Evolutionary conservation across 2,888 invertebrate genomes (phyloP), one percentile per base, ranked within the genome.

Genomic region (Apamea epomidion): DNA sequence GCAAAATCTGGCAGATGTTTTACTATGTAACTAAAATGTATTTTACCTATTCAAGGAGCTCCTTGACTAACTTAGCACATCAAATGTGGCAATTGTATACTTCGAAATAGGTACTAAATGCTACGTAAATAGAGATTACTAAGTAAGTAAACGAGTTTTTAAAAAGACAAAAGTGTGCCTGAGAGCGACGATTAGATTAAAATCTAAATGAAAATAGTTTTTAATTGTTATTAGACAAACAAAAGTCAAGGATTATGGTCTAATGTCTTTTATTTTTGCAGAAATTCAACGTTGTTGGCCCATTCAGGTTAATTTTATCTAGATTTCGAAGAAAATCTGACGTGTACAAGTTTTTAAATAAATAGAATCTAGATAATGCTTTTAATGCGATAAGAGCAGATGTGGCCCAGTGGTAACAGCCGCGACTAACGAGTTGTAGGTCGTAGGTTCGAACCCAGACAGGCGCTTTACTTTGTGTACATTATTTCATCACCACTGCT

Each of bases 181-280:
- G 73, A 60, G 82, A 79, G 74, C 51, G 42, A 18, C 14, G 74
- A 67, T 74, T 29, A 84, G 74, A 84, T 83, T 37, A 62, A 29
- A 58, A 84, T 82, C 84, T 73, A 74, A 58, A 70, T 70, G n/a
- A 65, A 79, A 84, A 82, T 70, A 70, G 73, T 74, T 70, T 76
- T 79, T 45, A 74, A 82, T 82, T 79, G 84, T 82, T 78, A 51
- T 51, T 48, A 10, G 42, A 60, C 45, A 8, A 25, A 62, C 58
- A 60, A 71, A 70, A 84, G 32, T 84, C 72, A 82, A 84, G 79
- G 64, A 82, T 65, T 73, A 58, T 71, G 51, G 42, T 80, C 42
- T 68, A 48, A 42, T 67, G 65, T 81, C 8, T 80, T 69, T 37
- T 37, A 71, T 48, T 81, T 80, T 25, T 14, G 37, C 10, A 1